Evolutionary conservation across 2,888 invertebrate species (phyloP), one percentile per base, ranked within the genome.

Genomic region (Mythimna pallens): DNA sequence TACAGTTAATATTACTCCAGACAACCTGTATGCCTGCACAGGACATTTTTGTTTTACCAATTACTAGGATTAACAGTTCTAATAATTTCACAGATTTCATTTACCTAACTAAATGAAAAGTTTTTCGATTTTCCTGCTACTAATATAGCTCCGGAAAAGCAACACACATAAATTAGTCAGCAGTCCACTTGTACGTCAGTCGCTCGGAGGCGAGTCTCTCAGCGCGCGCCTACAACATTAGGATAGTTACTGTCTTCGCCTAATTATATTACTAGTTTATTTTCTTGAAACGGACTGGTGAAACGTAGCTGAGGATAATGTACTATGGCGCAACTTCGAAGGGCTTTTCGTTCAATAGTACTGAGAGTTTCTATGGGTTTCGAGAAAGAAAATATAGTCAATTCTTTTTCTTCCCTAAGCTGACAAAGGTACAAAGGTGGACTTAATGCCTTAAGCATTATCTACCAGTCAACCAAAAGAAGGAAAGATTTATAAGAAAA

Each of bases 121-220:
- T 34, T 55, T 43, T 62, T 50, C 10, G 1, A 30, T 78, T 70
- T 70, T 17, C 40, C 47, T 30, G 36, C 36, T 36, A 62, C 74
- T 20, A 17, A 54, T 65, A 57, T 80, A 75, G 25, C 68, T 12
- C 12, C 40, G 55, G 36, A 75, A 67, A 43, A 73, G 57, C n/a
- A 25, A 50, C 52, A 59, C 36, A 63, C 34, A 55, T 78, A 80
- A 67, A 78, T 75, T 65, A 65, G 52, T 78, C 81, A 68, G 25
- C 81, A 64, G 64, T 50, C 76, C 55, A 78, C 78, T 78, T 61
- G 68, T 78, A 68, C 34, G 81, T 78, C 78, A 75, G 43, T 64
- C 57, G 65, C 74, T 64, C 8, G 73, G 73, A 52, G 34, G 3
- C 22, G 52, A 47, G 22, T 74, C 78, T 67, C 52, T 75, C 78